phyloP scores from a whole-genome alignment of 2,888 invertebrate species.

The Scaeva pyrastri region DNA sequence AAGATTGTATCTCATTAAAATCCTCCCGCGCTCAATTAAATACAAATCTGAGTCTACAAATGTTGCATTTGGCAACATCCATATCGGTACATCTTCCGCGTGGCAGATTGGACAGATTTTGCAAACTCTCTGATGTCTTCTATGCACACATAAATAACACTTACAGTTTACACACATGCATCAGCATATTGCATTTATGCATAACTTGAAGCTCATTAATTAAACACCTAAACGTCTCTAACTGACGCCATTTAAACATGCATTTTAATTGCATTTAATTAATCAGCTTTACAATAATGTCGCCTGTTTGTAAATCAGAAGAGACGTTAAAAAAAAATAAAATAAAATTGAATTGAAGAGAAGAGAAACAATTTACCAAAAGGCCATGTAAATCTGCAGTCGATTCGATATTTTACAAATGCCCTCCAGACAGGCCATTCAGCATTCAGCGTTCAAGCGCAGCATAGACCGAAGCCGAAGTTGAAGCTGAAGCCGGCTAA shows the following conservation, averaged over 20 bases:
- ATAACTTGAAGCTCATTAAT: conserved; percentile 57
- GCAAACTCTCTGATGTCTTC: conserved; percentile 20
- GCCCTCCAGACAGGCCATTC: conserved; percentile 46
- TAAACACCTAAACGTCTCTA: conserved; percentile 72
- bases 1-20: conserved; percentile 61
- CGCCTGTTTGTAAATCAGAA: conserved; percentile 31
- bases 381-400: conserved; percentile 53
- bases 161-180: too few species aligned
- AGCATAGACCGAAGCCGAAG: too few species aligned
- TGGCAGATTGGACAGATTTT: conserved; percentile 60
- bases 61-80: conserved; percentile 61
- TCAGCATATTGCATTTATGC: too few species aligned
- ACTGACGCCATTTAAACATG: conserved; percentile 72
- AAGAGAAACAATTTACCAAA: conserved; percentile 38
- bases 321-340: too few species aligned
- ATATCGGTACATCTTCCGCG: conserved; percentile 58
- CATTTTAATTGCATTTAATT: conserved; percentile 73
- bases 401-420: conserved; percentile 63
- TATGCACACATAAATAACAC: neutral
- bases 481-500: conserved; percentile 44
- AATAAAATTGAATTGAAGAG: conserved; percentile 10
- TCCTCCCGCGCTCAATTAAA: conserved; percentile 72
- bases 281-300: conserved; percentile 57
- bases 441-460: too few species aligned
- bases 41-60: conserved; percentile 65